Evolutionary conservation across 2,113 vertebrate genomes (phyloP).

Genomic region (Regulus satrapa): DNA sequence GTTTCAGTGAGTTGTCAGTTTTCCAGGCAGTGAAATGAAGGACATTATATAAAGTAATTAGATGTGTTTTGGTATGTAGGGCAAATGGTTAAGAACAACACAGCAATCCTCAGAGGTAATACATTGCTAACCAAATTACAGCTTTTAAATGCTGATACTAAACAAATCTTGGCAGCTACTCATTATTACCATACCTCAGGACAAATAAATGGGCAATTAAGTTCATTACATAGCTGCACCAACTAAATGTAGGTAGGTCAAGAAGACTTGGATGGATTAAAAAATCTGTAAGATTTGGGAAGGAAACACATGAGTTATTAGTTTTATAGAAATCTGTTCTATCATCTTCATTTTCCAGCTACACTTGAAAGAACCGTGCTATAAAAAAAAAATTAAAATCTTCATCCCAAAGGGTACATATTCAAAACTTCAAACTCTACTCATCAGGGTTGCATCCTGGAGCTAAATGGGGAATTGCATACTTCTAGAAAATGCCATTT

Average conservation of each 20-base stretch:
- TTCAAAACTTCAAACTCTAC: not conserved
- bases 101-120: not conserved
- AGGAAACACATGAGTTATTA: not conserved
- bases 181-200: not conserved
- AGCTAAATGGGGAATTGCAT: not conserved
- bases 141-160: not conserved
- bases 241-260: not conserved
- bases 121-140: not conserved
- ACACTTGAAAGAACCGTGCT: not conserved
- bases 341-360: not conserved
- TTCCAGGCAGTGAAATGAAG: not conserved
- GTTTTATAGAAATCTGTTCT: not conserved
- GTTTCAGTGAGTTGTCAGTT: not conserved
- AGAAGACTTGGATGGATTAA: not conserved
- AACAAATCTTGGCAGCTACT: not conserved
- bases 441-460: not conserved
- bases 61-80: not conserved
- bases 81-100: not conserved
- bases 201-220: not conserved
- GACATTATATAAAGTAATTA: not conserved
- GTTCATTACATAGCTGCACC: not conserved
- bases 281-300: not conserved
- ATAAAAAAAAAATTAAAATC: not conserved
- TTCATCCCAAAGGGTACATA: not conserved
- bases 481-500: rapidly evolving